These are phyloP conservation scores for Tyria jacobaeae DNA, from an alignment of 2,888 invertebrate genomes.

Conservation along the genomic window DNA sequence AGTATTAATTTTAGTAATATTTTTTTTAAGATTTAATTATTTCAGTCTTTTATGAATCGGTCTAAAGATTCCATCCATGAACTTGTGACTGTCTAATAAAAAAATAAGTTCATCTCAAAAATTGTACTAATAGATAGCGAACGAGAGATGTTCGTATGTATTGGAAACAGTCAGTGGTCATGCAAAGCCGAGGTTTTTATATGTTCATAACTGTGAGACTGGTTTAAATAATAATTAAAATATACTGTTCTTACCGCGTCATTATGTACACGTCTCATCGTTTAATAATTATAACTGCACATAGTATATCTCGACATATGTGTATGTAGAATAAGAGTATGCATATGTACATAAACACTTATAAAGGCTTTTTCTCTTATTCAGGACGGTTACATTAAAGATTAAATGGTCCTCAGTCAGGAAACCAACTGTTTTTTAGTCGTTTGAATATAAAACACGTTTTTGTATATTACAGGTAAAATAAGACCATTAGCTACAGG, in stretches of 20 bases:
- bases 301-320: conserved; percentile 14
- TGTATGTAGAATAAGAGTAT: background rate
- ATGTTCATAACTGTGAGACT: conserved; percentile 57
- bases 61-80: too few species aligned
- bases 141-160: conserved; percentile 40
- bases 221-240: conserved; percentile 49
- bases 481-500: conserved; percentile 31
- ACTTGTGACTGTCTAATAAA: too few species aligned
- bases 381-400: background rate
- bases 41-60: too few species aligned
- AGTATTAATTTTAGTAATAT: too few species aligned
- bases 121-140: too few species aligned
- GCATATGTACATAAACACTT: too few species aligned
- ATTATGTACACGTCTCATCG: conserved; percentile 24
- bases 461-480: conserved; percentile 31
- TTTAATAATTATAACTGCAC: conserved; percentile 32
- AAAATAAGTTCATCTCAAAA: too few species aligned
- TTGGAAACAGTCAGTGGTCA: conserved; percentile 44
- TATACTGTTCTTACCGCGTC: conserved; percentile 19
- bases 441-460: conserved; percentile 37
- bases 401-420: conserved; percentile 35
- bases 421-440: conserved; percentile 38
- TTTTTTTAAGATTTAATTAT: too few species aligned
- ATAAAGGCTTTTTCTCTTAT: background rate
- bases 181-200: conserved; percentile 59